A percentile compares a stretch with the other conserved stretches of the same genome.
phyloP scores from a whole-genome alignment of 1,140 invertebrate species.

The Drosophila pachea region DNA sequence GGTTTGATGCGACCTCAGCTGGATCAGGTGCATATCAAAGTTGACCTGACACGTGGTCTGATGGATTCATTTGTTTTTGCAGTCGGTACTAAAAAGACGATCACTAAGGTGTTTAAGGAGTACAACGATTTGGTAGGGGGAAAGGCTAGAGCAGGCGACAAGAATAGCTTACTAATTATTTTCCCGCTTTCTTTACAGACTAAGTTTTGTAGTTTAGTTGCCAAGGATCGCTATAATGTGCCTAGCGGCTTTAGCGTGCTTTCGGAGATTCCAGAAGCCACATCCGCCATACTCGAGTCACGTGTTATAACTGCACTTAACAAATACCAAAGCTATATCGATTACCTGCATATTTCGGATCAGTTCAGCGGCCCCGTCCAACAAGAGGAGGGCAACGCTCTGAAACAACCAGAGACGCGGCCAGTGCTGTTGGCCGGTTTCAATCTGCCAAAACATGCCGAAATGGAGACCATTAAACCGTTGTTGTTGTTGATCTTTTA shows the following conservation, averaged over 20 bases:
- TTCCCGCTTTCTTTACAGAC: constrained; percentile 81
- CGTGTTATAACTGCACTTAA: constrained; percentile 89
- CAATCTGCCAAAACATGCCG: constrained; percentile 83
- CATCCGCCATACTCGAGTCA: constrained; percentile 88
- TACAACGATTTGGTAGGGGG: constrained; percentile 93
- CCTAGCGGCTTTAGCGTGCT: constrained; percentile 89
- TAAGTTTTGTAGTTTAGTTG: constrained; percentile 92
- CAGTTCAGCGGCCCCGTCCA: constrained; percentile 94
- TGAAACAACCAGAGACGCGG: constrained; percentile 87
- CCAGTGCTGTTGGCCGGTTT: constrained; percentile 91
- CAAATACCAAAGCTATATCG: constrained; percentile 92
- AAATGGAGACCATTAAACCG: constrained; percentile 88
- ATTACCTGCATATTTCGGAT: constrained; percentile 98
- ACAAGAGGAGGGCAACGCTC: constrained; percentile 83
- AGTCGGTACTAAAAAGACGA: constrained; percentile 93
- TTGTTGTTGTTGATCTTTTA: constrained; percentile 94
- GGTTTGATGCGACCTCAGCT: constrained; percentile 90
- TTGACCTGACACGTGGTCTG: constrained; percentile 93
- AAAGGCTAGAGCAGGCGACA: fast-evolving
- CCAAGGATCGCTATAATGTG: constrained; percentile 93
- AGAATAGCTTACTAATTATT: too few relatives aligned
- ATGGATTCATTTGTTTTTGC: constrained; percentile 97
- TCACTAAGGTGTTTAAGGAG: constrained; percentile 91
- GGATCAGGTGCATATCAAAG: constrained; percentile 92
- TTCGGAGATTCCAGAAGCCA: constrained; percentile 94